A percentile compares a stretch with the other conserved stretches of the same genome.
Conservation (phyloP, 2,113 vertebrate species). For the Otus sunia region DNA sequence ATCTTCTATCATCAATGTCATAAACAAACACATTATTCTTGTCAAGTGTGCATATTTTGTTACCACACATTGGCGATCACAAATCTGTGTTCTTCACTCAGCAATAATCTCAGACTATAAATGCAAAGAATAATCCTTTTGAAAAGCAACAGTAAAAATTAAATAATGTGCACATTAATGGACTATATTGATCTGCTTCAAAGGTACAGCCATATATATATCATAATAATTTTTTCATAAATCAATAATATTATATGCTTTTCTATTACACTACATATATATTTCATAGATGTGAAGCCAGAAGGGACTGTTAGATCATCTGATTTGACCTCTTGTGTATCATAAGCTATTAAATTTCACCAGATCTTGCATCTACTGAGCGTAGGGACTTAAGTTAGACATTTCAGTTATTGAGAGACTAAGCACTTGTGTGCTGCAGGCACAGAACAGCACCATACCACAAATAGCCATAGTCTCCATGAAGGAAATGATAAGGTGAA, state of each 20-base stretch:
- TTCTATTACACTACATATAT: not conserved
- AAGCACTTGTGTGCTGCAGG: not conserved
- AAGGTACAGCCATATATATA: not conserved
- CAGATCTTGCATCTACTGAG: not conserved
- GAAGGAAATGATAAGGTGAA: not conserved
- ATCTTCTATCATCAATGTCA: not conserved
- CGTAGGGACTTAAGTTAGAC: not conserved
- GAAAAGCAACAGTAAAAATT: constrained; percentile 12
- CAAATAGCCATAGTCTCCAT: not conserved
- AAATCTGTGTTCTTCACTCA: not conserved
- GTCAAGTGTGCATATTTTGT: not conserved
- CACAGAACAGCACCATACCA: not conserved
- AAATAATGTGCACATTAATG: not conserved
- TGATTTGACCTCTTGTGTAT: constrained; percentile 6
- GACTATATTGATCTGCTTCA: not conserved
- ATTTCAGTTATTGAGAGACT: not conserved
- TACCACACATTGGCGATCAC: not conserved
- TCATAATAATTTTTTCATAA: not conserved
- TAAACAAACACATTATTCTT: constrained; percentile 36
- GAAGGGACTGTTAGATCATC: not conserved
- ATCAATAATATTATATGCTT: not conserved
- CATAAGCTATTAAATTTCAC: constrained; percentile 1
- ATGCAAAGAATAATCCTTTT: not conserved
- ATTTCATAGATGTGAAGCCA: not conserved
- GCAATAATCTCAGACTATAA: not conserved